phyloP scores from a whole-genome alignment of 2,797 vertebrate genomes.

The Staurois parvus region DNA sequence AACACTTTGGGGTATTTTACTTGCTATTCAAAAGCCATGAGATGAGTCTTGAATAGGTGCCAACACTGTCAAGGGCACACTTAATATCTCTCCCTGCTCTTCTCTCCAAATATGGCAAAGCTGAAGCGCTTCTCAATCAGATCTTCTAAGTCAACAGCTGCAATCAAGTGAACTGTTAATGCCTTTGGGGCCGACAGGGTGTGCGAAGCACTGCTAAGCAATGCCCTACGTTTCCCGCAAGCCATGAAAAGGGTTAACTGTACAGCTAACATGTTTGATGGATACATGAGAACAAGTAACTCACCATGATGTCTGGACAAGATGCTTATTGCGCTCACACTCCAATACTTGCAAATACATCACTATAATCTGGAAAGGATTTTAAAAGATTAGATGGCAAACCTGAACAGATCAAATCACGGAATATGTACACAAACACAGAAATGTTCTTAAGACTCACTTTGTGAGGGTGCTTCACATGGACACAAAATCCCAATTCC shows the following conservation, averaged over 20 bases:
- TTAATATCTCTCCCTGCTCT: constrained; percentile 39
- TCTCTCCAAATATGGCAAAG: constrained; percentile 51
- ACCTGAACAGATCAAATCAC: too few relatives aligned
- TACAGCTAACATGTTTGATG: constrained; percentile 62
- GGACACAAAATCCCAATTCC: constrained; percentile 87
- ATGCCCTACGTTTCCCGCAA: constrained; percentile 10
- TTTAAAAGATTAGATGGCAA: not conserved
- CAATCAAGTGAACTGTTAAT: constrained; percentile 30
- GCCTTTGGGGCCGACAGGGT: constrained; percentile 1
- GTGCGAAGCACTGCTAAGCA: not conserved
- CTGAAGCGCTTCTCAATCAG: constrained; percentile 41
- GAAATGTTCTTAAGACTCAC: constrained; percentile 66
- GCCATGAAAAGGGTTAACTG: constrained; percentile 67
- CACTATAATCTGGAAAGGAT: constrained; percentile 85
- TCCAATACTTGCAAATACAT: constrained; percentile 91
- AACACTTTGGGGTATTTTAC: constrained; percentile 19
- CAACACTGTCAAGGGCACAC: constrained; percentile 19
- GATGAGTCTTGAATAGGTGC: constrained; percentile 25
- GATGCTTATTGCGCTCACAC: constrained; percentile 86
- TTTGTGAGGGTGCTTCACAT: constrained; percentile 89
- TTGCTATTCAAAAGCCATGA: constrained; percentile 41
- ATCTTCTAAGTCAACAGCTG: constrained; percentile 52
- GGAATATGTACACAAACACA: not conserved
- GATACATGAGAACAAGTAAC: constrained; percentile 76
- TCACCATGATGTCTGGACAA: constrained; percentile 90